These are phyloP conservation scores for Schlechtendalia chinensis DNA, from an alignment of 1,140 invertebrate species.

Conservation along the genomic window DNA sequence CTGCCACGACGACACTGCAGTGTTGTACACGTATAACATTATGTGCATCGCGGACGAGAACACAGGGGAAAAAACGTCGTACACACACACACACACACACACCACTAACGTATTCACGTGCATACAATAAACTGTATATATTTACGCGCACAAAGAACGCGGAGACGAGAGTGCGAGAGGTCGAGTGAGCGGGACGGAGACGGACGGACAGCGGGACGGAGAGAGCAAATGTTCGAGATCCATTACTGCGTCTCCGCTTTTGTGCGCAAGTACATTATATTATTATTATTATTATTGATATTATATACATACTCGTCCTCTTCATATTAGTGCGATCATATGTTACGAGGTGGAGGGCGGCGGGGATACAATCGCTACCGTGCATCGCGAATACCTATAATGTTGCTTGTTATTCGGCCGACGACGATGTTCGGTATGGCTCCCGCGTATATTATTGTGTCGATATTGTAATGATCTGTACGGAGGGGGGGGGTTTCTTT, in stretches of 20 bases:
- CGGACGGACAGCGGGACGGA: background rate
- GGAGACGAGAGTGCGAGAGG: too few species aligned
- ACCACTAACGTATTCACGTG: background rate
- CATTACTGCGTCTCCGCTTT: conserved; percentile 24
- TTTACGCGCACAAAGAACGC: background rate
- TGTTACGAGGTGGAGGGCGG: too few species aligned
- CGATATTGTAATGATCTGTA: background rate
- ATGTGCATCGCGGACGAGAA: background rate
- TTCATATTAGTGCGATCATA: background rate
- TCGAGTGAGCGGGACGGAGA: too few species aligned
- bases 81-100: background rate
- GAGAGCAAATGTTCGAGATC: background rate
- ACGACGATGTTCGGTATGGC: background rate
- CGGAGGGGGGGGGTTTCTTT: too few species aligned
- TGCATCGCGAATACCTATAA: too few species aligned
- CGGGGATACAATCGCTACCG: too few species aligned
- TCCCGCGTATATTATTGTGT: background rate
- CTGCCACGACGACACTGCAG: background rate
- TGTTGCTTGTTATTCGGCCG: background rate
- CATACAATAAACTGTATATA: background rate
- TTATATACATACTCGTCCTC: conserved; percentile 16
- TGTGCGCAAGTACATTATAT: conserved; percentile 17
- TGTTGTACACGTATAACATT: background rate
- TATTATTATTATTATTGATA: conserved; percentile 18
- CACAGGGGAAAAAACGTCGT: background rate